Evolutionary conservation across 2,888 invertebrate genomes (phyloP).

Genomic region (Drosophila parthenogenetica): DNA sequence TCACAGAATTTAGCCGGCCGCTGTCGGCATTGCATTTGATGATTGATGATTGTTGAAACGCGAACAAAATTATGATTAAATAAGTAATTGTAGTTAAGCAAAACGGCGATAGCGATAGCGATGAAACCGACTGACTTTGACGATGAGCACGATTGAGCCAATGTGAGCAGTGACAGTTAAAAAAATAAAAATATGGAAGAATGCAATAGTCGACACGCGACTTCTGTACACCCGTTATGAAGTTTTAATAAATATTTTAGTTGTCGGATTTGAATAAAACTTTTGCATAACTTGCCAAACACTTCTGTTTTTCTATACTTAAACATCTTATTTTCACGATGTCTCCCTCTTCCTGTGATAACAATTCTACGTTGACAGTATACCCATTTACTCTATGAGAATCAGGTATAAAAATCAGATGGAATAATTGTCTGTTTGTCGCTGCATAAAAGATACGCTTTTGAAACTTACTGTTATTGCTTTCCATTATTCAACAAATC

Average conservation of each 20-base stretch:
- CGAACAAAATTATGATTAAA: slow-evolving; percentile 83
- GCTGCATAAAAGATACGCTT: not conserved
- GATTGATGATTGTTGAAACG: slow-evolving; percentile 84
- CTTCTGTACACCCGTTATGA: no score
- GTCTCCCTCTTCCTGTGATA: no score
- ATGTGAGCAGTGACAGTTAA: slow-evolving; percentile 40
- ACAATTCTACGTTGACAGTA: no score
- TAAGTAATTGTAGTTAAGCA: slow-evolving; percentile 82
- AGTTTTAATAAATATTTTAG: no score
- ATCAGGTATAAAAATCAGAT: not conserved
- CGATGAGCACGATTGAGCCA: slow-evolving; percentile 57
- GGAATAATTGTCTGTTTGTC: not conserved
- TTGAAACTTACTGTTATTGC: not conserved
- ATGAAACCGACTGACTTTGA: slow-evolving; percentile 21
- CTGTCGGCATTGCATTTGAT: slow-evolving; percentile 82
- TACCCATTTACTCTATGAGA: no score
- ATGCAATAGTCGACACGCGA: not conserved
- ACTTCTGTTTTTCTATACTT: no score
- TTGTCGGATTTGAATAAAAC: no score
- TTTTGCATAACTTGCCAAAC: no score
- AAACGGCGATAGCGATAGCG: slow-evolving; percentile 59
- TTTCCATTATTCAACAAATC: not conserved
- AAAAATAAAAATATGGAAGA: slow-evolving; percentile 1
- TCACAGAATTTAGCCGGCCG: slow-evolving; percentile 68
- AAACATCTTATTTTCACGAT: no score